Conservation (phyloP, 2,888 invertebrate genomes). For the Rotaria macrura region DNA sequence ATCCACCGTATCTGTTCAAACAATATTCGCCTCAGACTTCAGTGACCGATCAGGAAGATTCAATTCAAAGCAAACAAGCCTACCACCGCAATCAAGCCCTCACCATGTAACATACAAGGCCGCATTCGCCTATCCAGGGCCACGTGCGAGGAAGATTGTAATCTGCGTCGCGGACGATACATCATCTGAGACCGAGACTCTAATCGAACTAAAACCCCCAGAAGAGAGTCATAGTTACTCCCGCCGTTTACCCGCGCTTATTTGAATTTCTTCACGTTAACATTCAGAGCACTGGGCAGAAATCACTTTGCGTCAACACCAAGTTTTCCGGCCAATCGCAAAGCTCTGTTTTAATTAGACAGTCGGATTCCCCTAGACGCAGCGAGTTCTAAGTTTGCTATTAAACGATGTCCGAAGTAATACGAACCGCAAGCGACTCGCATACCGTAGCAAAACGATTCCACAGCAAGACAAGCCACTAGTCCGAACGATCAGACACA, state of each 20-base stretch:
- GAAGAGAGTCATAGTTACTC: constrained; percentile 50
- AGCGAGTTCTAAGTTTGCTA: constrained; percentile 57
- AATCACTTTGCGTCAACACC: constrained; percentile 57
- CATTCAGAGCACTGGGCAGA: constrained; percentile 61
- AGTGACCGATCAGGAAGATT: too few relatives aligned
- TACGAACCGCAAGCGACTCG: constrained; percentile 35
- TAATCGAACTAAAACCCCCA: constrained; percentile 38
- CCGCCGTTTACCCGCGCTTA: constrained; percentile 59
- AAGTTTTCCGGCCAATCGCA: constrained; percentile 55
- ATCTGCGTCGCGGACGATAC: too few relatives aligned
- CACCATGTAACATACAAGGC: too few relatives aligned
- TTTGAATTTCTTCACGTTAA: constrained; percentile 61
- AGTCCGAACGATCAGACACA: constrained; percentile 34
- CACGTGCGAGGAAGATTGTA: too few relatives aligned
- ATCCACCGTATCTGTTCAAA: too few relatives aligned
- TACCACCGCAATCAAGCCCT: too few relatives aligned
- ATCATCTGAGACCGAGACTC: too few relatives aligned
- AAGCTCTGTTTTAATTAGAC: constrained; percentile 64
- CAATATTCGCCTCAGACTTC: too few relatives aligned
- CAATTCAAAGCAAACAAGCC: too few relatives aligned
- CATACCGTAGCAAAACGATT: constrained; percentile 17
- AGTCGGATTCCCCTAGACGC: constrained; percentile 60
- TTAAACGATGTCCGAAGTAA: constrained; percentile 54
- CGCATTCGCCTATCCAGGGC: too few relatives aligned
- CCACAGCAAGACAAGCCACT: constrained; percentile 35